Base-by-base conservation (phyloP, 2,888 invertebrate genomes). In the Agonum fuliginosum region DNA sequence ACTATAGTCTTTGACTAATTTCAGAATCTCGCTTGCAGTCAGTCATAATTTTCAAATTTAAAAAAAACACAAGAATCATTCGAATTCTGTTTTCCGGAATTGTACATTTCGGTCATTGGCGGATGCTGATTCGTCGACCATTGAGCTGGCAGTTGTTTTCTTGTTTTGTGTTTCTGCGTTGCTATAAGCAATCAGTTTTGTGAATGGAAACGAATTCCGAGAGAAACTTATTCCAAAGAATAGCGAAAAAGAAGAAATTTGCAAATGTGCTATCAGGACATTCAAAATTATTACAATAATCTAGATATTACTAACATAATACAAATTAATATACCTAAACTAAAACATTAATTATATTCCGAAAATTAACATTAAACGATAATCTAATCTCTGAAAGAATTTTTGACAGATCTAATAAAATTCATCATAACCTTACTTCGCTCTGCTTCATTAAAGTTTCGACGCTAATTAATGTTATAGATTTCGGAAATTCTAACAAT, bases 131-230 rank as follows among this genome's bases (percentile, higher is more conserved):
- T 24, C 24, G n/a, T 5, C 19, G 24, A 12, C 24, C 54, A 54
- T 24, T 22, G 24, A 24, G 10, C 24, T 22, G 0, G 24, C 24
- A 54, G 4, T 12, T 4, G 54, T 54, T 54, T 54, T 54, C n/a
- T 12, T 4, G 54, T 54, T 54, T 54, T 54, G 24, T 24, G 20
- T 48, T 10, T 48, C 19, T 48, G 48, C 48, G 20, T 48, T 48
- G 20, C 48, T 48, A n/a, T n/a, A 48, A 10, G 48, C 20, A 48
- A 48, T 20, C 10, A 19, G 19, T 22, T 48, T 48, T 10, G 4
- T 43, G 43, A 43, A 48, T 48, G 48, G 20, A 48, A 48, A 10
- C 20, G 10, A n/a, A n/a, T n/a, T n/a, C n/a, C n/a, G n/a, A n/a
- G 48, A 20, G 20, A 4, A 48, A 48, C 20, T 2, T 20, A 8